phyloP scores from a whole-genome alignment of 2,113 vertebrate species.

The Nycticryphes semicollaris region DNA sequence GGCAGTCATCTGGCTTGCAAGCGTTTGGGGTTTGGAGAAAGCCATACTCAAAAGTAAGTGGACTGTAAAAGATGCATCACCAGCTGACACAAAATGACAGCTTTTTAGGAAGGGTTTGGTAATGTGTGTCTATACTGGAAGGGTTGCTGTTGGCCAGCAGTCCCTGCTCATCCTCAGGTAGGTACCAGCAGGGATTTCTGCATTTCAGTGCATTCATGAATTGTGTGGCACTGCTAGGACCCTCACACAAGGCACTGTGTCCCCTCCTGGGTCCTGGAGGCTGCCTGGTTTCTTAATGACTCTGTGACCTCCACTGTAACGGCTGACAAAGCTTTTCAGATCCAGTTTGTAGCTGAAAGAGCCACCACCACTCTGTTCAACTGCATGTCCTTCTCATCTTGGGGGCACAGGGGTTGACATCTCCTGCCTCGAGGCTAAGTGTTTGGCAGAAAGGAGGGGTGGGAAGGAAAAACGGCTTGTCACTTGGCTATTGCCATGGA shows the following conservation, averaged over 20 bases:
- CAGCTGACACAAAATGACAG: not conserved
- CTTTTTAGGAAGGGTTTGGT: not conserved
- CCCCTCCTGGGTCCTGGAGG: not conserved
- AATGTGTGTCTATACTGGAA: not conserved
- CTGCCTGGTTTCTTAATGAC: not conserved
- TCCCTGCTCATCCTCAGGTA: not conserved
- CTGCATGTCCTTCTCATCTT: rapidly evolving
- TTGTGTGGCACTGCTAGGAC: rapidly evolving
- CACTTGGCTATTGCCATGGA: not conserved
- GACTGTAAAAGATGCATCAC: not conserved
- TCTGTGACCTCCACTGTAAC: rapidly evolving
- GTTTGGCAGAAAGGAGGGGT: not conserved
- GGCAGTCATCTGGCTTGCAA: not conserved
- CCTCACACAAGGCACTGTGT: not conserved
- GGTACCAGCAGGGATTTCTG: not conserved
- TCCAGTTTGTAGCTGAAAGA: not conserved
- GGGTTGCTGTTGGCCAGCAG: not conserved
- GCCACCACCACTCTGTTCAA: not conserved
- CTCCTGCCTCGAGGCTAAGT: not conserved
- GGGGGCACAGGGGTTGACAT: not conserved
- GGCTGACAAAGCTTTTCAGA: not conserved
- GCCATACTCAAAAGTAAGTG: not conserved
- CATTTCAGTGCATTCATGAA: not conserved
- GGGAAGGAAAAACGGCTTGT: not conserved
- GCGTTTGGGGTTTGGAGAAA: not conserved